phyloP scores from a whole-genome alignment of 2,113 vertebrate genomes.

The Tachuris rubrigastra region DNA sequence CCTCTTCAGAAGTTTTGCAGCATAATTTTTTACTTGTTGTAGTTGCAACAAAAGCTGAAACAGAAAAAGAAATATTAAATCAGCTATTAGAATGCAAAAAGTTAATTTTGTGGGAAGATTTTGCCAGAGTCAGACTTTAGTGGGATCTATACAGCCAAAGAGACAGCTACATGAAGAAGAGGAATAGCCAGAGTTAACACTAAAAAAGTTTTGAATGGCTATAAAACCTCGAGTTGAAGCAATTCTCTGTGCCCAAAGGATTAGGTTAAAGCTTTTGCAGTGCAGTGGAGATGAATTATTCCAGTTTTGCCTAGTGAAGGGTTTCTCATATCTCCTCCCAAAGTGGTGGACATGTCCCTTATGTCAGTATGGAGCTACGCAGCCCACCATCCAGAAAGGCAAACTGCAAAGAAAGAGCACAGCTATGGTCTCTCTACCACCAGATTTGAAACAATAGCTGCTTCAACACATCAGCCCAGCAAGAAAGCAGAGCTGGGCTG shows the following conservation, averaged over 20 bases:
- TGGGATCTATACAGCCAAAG: neutral
- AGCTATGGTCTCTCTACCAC: neutral
- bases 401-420: neutral
- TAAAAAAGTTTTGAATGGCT: neutral
- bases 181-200: neutral
- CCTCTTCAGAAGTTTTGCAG: neutral
- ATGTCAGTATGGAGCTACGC: neutral
- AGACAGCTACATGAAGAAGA: neutral
- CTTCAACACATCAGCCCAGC: conserved; percentile 2
- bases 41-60: neutral
- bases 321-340: conserved; percentile 24
- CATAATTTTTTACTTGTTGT: neutral
- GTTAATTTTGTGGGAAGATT: neutral
- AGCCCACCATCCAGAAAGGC: neutral
- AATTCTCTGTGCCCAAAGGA: neutral
- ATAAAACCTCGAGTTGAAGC: neutral
- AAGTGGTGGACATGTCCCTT: neutral
- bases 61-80: neutral
- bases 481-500: conserved; percentile 10
- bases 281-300: neutral
- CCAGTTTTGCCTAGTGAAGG: neutral
- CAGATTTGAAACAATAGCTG: conserved; percentile 38
- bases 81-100: neutral
- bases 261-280: neutral
- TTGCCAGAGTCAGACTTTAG: neutral